Evolutionary conservation across 2,113 vertebrate genomes (phyloP).

Genomic region (Xenopus laevis): DNA sequence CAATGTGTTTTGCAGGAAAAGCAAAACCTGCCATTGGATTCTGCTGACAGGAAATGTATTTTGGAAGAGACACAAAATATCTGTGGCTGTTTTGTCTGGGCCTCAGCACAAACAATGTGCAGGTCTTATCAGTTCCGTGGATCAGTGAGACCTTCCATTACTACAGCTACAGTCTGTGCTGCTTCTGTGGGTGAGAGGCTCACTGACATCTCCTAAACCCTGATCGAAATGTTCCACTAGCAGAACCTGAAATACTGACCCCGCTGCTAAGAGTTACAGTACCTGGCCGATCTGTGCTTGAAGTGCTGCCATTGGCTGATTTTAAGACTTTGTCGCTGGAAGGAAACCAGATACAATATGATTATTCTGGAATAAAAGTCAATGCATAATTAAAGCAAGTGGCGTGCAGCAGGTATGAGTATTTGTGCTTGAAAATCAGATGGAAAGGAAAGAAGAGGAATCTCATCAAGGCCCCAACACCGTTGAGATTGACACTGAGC

Average conservation of each 20-base stretch:
- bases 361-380: background rate
- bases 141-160: background rate
- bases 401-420: no score
- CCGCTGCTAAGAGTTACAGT: conserved; percentile 42
- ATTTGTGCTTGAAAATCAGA: no score
- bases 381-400: no score
- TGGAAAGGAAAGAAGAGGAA: no score
- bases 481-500: no score
- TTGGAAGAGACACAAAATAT: conserved; percentile 30
- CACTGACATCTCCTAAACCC: no score
- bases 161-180: no score
- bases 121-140: conserved; percentile 1
- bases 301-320: conserved; percentile 69
- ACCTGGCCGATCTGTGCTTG: conserved; percentile 73
- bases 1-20: conserved; percentile 16
- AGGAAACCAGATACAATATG: conserved; percentile 48
- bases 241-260: no score
- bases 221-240: no score
- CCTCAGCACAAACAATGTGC: conserved; percentile 11
- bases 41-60: conserved; percentile 36
- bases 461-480: no score
- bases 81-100: conserved; percentile 16
- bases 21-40: conserved; percentile 11
- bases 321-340: conserved; percentile 82
- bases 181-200: no score